Conservation (phyloP, 30 jellyfish, hydroid and myxozoan species). For the Phacellophora camtschatica region DNA sequence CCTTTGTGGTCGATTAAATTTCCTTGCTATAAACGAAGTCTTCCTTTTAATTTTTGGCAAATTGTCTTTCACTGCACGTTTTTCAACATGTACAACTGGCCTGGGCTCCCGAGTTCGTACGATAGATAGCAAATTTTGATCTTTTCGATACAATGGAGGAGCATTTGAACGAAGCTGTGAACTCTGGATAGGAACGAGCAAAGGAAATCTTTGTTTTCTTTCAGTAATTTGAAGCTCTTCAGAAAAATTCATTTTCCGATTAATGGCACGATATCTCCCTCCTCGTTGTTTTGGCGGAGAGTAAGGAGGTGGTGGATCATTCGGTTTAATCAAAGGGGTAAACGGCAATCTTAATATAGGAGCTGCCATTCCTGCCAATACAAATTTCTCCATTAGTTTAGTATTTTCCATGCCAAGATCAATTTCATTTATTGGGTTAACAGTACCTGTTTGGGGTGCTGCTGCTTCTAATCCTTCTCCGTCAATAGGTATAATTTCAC, state of each 20-base stretch:
- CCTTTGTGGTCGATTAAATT: neutral
- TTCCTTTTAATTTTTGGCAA: neutral
- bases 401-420: too few relatives aligned
- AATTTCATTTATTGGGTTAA: neutral
- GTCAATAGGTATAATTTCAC: neutral
- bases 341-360: slow-evolving; percentile 48
- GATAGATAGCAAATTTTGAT: neutral
- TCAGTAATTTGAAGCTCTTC: neutral
- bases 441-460: neutral
- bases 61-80: neutral
- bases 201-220: too few relatives aligned
- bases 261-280: too few relatives aligned
- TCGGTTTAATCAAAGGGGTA: slow-evolving; percentile 7
- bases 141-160: neutral
- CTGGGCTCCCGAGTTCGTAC: neutral
- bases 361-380: too few relatives aligned
- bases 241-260: too few relatives aligned
- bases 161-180: neutral
- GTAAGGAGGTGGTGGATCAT: slow-evolving; percentile 63
- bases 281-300: slow-evolving; percentile 19
- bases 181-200: neutral
- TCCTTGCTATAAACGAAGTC: neutral
- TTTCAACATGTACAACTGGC: neutral
- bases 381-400: too few relatives aligned
- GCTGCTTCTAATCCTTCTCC: slow-evolving; percentile 7